Conservation (phyloP, 1,140 invertebrate genomes). For the Bemisia tabaci region DNA sequence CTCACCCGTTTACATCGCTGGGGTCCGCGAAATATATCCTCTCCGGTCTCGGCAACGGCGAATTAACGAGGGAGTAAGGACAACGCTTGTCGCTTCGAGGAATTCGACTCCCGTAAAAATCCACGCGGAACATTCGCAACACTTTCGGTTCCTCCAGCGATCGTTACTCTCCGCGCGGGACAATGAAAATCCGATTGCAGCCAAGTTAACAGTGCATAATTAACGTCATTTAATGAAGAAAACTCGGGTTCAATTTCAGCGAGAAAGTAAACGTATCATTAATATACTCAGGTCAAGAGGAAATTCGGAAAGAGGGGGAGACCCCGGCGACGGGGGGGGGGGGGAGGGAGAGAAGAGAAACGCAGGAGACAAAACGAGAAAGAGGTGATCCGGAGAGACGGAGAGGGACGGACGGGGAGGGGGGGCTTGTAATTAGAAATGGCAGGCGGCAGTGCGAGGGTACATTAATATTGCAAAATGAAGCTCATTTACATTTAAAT, state of each 20-base stretch:
- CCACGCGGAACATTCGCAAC: neutral
- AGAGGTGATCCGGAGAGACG: constrained; percentile 2
- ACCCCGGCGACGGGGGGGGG: neutral
- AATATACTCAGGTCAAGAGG: neutral
- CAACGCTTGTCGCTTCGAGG: too few species aligned
- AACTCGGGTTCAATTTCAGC: neutral
- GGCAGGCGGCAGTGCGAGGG: constrained; percentile 35
- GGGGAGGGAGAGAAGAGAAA: constrained; percentile 4
- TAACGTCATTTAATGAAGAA: neutral
- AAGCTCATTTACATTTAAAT: constrained; percentile 79
- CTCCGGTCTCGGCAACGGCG: too few species aligned
- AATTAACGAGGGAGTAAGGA: too few species aligned
- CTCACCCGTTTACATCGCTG: too few species aligned
- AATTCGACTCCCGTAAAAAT: too few species aligned
- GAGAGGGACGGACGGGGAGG: constrained; percentile 3
- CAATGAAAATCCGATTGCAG: neutral
- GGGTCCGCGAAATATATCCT: too few species aligned
- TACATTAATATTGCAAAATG: constrained; percentile 76
- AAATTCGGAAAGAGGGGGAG: neutral
- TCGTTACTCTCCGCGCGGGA: neutral
- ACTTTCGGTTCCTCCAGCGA: too few species aligned
- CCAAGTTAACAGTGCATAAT: neutral
- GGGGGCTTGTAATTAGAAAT: constrained; percentile 1
- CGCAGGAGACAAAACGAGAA: neutral
- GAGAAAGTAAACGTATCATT: neutral